phyloP scores from a whole-genome alignment of 2,888 invertebrate genomes.

The Drosophila nigricruria region DNA sequence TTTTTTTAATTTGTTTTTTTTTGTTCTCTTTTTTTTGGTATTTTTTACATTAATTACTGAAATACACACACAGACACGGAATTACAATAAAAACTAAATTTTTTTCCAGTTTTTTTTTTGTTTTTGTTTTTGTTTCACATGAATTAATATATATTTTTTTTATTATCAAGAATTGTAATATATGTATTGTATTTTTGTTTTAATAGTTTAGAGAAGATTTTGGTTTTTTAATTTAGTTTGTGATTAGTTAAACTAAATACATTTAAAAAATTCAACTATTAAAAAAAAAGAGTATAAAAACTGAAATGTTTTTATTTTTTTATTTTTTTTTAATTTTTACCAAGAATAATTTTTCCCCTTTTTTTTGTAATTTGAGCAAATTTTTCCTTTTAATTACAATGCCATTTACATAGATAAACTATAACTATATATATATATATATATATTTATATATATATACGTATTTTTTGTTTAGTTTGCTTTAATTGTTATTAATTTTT shows the following conservation, averaged over 20 bases:
- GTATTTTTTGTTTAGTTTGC: conserved; percentile 20
- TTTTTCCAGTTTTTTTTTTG: conserved; percentile 38
- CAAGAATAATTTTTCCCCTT: conserved; percentile 7
- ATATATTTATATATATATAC: conserved; percentile 43
- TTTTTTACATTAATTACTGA: conserved; percentile 76
- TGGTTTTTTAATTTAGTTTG: conserved; percentile 8
- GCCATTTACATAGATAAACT: conserved; percentile 45
- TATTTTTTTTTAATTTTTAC: conserved; percentile 3
- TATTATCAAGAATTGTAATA: too few species aligned
- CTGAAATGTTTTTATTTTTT: conserved; percentile 3
- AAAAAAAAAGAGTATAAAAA: conserved; percentile 28
- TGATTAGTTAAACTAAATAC: conserved; percentile 70
- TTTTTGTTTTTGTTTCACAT: conserved; percentile 34
- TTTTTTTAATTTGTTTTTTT: conserved; percentile 38
- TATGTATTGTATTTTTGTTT: neutral
- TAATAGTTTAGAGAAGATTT: conserved; percentile 26
- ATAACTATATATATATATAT: conserved; percentile 41
- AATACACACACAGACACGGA: conserved; percentile 83
- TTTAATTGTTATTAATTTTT: conserved; percentile 16
- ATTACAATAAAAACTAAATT: conserved; percentile 80
- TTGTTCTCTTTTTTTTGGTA: conserved; percentile 31
- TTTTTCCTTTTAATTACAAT: conserved; percentile 22
- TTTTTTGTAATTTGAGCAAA: conserved; percentile 60
- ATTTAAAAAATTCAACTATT: conserved; percentile 68
- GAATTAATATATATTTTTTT: conserved; percentile 7